Evolutionary conservation across 2,113 vertebrate genomes (phyloP), one percentile per base, ranked within the genome.

Genomic region (Rhagologus leucostigma): DNA sequence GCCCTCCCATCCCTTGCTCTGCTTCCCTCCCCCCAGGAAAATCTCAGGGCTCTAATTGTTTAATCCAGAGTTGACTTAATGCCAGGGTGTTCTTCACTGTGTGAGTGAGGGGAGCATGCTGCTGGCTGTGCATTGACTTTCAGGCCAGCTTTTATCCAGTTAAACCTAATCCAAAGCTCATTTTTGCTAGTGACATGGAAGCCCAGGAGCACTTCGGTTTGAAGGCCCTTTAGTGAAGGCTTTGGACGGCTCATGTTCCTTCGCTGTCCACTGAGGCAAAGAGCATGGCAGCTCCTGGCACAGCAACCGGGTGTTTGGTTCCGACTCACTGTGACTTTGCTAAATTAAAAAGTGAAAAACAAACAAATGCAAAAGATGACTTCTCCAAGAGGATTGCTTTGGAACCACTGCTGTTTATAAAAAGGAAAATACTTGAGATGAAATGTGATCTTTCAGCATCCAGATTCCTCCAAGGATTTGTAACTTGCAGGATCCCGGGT

Each of bases 11-110:
- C 84, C 75, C 53, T 86, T 15, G 3, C 69, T 80, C 71, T 59
- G 41, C 46, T 87, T 80, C 84, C 79, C 65, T 94, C 80, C 91
- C 73, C 90, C 90, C 39, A 47, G 53, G 62, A 89, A 94, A 95
- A 93, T 93, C 95, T 87, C 87, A 90, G 87, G 94, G 87, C 92
- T 95, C 94, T 96, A 94, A 96, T 95, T 94, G 80, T 96, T 96
- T 94, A 95, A 96, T 96, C 79, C 83, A 75, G 71, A 94, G 88
- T 88, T 97, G 96, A 95, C 69, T 87, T 94, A 93, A 87, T 93
- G 95, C 96, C 94, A 87, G 93, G 63, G 70, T 80, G 92, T 92
- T 95, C 59, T 80, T 78, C 41, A 21, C 84, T 69, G 39, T 60
- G 71, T 75, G 88, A 96, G 86, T 64, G 84, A 84, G 73, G 73